A percentile compares a stretch with the other conserved stretches of the same genome.
Conservation (phyloP, 2,797 vertebrate genomes). For the Xenopus petersii region DNA sequence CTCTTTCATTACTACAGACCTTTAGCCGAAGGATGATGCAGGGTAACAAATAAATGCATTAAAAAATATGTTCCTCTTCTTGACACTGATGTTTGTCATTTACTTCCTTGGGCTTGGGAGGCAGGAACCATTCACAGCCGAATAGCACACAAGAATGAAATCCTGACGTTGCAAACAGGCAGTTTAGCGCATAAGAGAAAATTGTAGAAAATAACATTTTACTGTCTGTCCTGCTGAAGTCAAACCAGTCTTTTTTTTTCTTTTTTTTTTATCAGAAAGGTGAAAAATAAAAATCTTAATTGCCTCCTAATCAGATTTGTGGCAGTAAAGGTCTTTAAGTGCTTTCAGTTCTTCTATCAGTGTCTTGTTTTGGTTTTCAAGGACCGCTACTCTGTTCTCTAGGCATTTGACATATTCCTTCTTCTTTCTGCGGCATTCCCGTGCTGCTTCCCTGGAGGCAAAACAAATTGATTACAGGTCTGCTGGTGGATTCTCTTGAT, state of each 20-base stretch:
- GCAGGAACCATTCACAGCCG: slow-evolving; percentile 76
- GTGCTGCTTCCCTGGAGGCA: slow-evolving; percentile 89
- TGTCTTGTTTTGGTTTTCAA: slow-evolving; percentile 99
- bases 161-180: slow-evolving; percentile 75
- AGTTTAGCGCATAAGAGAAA: slow-evolving; percentile 78
- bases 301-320: slow-evolving; percentile 92
- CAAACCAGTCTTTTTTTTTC: slow-evolving; percentile 74
- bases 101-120: slow-evolving; percentile 65
- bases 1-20: slow-evolving; percentile 1
- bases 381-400: slow-evolving; percentile 97
- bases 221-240: slow-evolving; percentile 67
- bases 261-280: slow-evolving; percentile 56
- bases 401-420: slow-evolving; percentile 99
- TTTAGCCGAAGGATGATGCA: slow-evolving; percentile 6
- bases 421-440: slow-evolving; percentile 98
- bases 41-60: slow-evolving; percentile 6
- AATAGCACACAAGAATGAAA: slow-evolving; percentile 76
- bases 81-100: slow-evolving; percentile 56
- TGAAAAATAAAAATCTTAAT: background rate
- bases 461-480: background rate
- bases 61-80: slow-evolving; percentile 56
- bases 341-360: slow-evolving; percentile 99
- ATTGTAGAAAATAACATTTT: slow-evolving; percentile 73
- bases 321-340: slow-evolving; percentile 99
- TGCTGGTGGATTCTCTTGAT: background rate